Conservation (phyloP, 1,140 invertebrate genomes). For the Ectropis grisescens region DNA sequence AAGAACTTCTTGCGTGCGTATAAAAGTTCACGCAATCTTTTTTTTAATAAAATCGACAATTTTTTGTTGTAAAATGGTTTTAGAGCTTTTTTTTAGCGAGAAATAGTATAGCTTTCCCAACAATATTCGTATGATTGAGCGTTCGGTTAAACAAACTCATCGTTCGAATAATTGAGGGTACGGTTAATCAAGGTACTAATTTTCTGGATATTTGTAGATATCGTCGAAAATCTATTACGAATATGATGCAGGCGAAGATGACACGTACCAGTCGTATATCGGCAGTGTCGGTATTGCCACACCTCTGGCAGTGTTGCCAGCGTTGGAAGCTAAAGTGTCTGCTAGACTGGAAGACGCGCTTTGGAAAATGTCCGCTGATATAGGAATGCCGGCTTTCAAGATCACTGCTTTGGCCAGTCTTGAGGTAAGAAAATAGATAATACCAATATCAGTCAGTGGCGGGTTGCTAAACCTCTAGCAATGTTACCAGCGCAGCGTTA, state of each 20-base stretch:
- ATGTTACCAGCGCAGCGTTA: conserved; percentile 42
- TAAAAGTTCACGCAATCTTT: too few species aligned
- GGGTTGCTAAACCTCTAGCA: too few species aligned
- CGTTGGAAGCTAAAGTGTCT: conserved; percentile 38
- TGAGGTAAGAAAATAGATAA: conserved; percentile 49
- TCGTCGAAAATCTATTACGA: conserved; percentile 54
- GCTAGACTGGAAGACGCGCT: conserved; percentile 48
- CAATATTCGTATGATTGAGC: too few species aligned
- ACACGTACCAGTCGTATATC: conserved; percentile 45
- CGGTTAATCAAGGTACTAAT: too few species aligned
- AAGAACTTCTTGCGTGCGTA: too few species aligned
- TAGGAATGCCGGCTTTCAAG: conserved; percentile 56
- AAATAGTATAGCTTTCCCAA: too few species aligned
- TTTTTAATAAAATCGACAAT: too few species aligned
- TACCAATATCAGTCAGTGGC: too few species aligned
- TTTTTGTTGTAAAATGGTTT: too few species aligned
- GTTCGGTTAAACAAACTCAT: too few species aligned
- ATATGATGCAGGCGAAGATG: conserved; percentile 49
- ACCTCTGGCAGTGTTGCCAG: conserved; percentile 41
- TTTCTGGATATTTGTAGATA: conserved; percentile 28
- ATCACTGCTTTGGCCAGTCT: conserved; percentile 46
- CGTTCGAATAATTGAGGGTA: too few species aligned
- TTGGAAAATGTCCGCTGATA: conserved; percentile 50
- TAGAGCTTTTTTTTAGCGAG: too few species aligned
- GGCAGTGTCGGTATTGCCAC: conserved; percentile 44